A percentile compares a stretch with the other conserved stretches of the same genome.
These are phyloP conservation scores for Elaphurus davidianus DNA, from an alignment of 2,113 vertebrate genomes.

Conservation along the genomic window DNA sequence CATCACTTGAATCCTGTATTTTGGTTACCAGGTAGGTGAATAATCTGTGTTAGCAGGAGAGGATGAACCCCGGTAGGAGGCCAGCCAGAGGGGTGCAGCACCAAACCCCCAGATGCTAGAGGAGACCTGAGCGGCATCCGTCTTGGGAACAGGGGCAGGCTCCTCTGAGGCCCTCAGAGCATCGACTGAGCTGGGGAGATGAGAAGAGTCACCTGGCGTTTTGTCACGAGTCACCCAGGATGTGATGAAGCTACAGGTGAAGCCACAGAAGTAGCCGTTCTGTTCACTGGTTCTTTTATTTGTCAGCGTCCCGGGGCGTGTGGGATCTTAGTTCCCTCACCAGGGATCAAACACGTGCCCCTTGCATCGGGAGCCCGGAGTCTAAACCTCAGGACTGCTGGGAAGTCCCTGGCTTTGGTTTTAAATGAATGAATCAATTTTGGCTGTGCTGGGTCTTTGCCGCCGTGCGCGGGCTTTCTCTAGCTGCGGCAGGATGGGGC, in stretches of 20 bases:
- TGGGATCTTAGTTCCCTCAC: neutral
- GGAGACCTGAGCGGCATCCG: fast-evolving
- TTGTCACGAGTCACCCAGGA: neutral
- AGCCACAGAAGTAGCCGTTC: neutral
- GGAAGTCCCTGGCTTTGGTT: neutral
- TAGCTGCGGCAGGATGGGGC: neutral
- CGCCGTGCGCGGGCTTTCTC: neutral
- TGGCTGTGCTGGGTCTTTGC: neutral
- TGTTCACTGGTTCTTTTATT: neutral
- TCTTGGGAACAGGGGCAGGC: neutral
- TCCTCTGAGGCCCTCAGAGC: neutral
- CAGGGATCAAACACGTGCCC: neutral
- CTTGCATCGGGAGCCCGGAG: neutral
- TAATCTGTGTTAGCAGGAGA: neutral
- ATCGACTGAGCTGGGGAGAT: neutral
- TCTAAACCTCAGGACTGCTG: neutral
- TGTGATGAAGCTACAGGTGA: neutral
- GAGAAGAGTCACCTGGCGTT: neutral
- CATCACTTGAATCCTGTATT: neutral
- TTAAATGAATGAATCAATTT: neutral
- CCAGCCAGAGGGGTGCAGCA: neutral
- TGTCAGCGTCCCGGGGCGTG: fast-evolving
- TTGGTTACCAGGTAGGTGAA: neutral
- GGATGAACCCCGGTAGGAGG: neutral
- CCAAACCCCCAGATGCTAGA: neutral